Conservation (phyloP, 2,888 invertebrate species). For the Plebejus anna region DNA sequence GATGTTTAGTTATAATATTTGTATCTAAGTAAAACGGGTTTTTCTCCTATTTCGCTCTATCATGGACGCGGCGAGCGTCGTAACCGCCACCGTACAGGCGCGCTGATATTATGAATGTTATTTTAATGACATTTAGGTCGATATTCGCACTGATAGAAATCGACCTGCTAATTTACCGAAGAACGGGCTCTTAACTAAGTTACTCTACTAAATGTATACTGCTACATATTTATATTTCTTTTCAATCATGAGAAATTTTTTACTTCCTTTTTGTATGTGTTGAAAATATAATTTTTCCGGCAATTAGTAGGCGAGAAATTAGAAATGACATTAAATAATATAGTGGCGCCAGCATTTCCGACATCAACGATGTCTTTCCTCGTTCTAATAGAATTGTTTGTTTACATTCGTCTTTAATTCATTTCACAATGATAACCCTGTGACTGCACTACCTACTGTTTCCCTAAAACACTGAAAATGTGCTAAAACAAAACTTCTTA, state of each 20-base stretch:
- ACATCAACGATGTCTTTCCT: background rate
- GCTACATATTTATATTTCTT: background rate
- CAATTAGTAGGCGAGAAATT: background rate
- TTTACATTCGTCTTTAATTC: background rate
- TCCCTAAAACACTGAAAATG: background rate
- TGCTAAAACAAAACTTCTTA: background rate
- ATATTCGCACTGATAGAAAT: no score
- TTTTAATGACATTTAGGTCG: no score
- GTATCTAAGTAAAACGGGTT: no score
- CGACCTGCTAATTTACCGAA: no score
- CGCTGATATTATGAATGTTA: no score
- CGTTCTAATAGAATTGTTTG: background rate
- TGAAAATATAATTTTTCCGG: conserved; percentile 1
- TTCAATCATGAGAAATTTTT: background rate
- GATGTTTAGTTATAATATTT: no score
- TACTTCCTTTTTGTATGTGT: background rate
- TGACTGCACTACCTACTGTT: background rate
- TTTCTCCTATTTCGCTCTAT: no score
- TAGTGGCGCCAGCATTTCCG: background rate
- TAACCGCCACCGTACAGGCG: no score
- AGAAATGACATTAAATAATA: background rate
- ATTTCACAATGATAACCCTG: background rate
- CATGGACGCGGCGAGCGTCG: no score
- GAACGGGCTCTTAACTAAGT: no score
- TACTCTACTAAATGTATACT: background rate